A percentile compares a stretch with the other conserved stretches of the same genome.
phyloP scores from a whole-genome alignment of 1,140 invertebrate genomes.

The Pseudomyrmex gracilis region DNA sequence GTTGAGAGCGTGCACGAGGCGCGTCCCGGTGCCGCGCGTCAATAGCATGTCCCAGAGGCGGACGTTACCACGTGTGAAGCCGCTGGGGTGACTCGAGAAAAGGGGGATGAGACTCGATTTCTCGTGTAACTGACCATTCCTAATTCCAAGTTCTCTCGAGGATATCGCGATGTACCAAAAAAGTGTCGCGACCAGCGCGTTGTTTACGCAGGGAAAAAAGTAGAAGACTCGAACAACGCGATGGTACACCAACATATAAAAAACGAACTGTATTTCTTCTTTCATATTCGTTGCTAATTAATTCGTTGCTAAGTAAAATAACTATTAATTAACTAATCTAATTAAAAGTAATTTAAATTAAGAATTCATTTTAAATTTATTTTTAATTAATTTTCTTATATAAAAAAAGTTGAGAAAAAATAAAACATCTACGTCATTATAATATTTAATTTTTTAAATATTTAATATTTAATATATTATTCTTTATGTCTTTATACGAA shows the following conservation, averaged over 20 bases:
- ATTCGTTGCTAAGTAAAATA: background rate
- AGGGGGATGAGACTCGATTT: constrained; percentile 46
- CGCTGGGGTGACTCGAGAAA: constrained; percentile 30
- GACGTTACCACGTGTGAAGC: constrained; percentile 63
- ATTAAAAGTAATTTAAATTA: too few species aligned
- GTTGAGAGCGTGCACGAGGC: constrained; percentile 68
- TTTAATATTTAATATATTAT: too few species aligned
- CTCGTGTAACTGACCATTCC: constrained; percentile 78
- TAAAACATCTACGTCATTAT: background rate
- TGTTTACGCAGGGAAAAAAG: too few species aligned
- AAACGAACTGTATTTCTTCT: background rate
- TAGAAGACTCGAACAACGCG: background rate
- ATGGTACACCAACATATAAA: too few species aligned
- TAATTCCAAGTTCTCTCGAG: constrained; percentile 70
- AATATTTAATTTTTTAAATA: background rate
- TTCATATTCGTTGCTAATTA: constrained; percentile 2
- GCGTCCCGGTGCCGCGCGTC: constrained; percentile 73
- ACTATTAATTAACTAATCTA: too few species aligned
- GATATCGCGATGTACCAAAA: constrained; percentile 24
- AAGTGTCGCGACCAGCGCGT: background rate
- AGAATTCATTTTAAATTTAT: background rate
- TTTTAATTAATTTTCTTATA: background rate
- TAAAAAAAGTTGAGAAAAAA: too few species aligned
- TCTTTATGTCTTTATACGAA: too few species aligned
- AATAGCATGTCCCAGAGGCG: constrained; percentile 69